Evolutionary conservation across 2,797 vertebrate genomes (phyloP).

Genomic region (Phalanger gymnotis): DNA sequence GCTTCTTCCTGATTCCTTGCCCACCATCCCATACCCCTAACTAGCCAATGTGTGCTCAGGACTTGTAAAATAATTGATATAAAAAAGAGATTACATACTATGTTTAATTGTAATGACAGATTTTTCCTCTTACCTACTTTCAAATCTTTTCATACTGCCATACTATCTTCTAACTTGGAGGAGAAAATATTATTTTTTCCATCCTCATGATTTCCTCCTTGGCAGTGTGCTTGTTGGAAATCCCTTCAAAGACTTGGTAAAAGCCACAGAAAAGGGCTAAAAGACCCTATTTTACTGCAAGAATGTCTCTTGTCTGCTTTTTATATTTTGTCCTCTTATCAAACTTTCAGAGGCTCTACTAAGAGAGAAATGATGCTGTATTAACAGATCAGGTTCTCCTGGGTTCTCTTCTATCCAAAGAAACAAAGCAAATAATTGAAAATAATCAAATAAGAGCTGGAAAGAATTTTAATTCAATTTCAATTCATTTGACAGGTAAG

Average conservation of each 20-base stretch:
- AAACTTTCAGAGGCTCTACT: not conserved
- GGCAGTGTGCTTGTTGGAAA: constrained; percentile 16
- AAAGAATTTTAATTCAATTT: constrained; percentile 2
- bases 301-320: not conserved
- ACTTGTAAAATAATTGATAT: constrained; percentile 29
- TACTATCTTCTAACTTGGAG: constrained; percentile 4
- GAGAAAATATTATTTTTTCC: constrained; percentile 29
- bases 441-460: constrained; percentile 9
- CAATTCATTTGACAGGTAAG: constrained; percentile 18
- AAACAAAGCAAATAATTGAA: not conserved
- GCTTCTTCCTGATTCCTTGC: constrained; percentile 30
- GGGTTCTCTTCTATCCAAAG: not conserved
- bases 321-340: constrained; percentile 1
- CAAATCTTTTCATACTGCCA: not conserved
- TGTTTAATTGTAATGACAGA: constrained; percentile 20
- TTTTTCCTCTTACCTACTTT: constrained; percentile 42
- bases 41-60: constrained; percentile 20
- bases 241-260: constrained; percentile 45
- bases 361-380: not conserved
- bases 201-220: constrained; percentile 33
- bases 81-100: not conserved
- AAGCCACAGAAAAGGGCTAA: not conserved
- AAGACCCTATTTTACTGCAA: not conserved
- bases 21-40: not conserved
- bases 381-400: not conserved